Conservation (phyloP, 2,888 invertebrate species). For the Ellobium chinense region DNA sequence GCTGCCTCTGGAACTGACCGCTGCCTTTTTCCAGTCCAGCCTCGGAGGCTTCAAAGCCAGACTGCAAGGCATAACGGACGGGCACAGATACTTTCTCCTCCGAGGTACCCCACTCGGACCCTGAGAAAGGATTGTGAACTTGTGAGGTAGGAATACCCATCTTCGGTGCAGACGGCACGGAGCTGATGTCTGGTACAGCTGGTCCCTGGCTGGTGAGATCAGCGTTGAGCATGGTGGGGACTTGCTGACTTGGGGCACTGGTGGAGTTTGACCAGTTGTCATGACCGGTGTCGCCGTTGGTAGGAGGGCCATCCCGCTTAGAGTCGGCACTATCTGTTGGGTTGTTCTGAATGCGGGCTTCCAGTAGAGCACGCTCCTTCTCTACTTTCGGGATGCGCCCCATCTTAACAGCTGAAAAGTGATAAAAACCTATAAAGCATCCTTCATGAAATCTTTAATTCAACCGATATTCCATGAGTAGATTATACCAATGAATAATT, state of each 20-base stretch:
- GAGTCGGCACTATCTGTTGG: neutral
- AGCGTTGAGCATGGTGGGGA: neutral
- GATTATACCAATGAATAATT: no score
- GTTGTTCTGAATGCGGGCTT: slow-evolving; percentile 27
- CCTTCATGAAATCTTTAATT: no score
- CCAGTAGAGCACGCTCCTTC: slow-evolving; percentile 74
- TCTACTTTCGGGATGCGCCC: slow-evolving; percentile 77
- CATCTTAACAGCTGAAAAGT: slow-evolving; percentile 76
- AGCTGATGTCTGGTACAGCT: neutral
- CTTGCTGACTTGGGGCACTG: neutral
- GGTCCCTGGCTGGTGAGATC: neutral
- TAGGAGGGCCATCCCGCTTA: neutral
- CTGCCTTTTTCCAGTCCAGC: no score
- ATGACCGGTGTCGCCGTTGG: neutral
- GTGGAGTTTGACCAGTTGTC: neutral
- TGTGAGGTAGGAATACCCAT: neutral
- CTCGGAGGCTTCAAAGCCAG: no score
- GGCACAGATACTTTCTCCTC: neutral
- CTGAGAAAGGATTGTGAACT: neutral
- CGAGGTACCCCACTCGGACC: neutral
- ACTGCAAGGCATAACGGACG: neutral
- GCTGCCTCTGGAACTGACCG: no score
- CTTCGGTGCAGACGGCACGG: no score
- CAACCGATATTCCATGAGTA: no score
- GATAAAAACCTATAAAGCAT: no score